Evolutionary conservation across 1,140 invertebrate species (phyloP).

Genomic region (Nephila pilipes): DNA sequence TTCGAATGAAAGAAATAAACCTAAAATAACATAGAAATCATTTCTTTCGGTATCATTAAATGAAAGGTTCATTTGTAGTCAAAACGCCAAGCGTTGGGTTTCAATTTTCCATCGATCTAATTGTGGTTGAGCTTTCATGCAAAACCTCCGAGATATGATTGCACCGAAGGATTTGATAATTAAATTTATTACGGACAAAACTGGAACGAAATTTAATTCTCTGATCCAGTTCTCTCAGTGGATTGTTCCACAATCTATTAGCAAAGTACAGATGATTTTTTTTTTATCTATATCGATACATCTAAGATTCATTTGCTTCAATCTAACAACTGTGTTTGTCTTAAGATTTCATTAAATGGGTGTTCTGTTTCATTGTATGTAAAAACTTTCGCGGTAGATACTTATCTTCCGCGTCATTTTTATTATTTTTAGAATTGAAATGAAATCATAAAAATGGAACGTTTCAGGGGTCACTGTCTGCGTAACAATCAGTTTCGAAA

Average conservation of each 20-base stretch:
- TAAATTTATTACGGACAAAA: neutral
- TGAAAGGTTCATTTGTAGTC: neutral
- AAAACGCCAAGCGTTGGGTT: neutral
- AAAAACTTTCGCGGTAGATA: neutral
- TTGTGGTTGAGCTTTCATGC: constrained; percentile 10
- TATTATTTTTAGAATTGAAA: no score
- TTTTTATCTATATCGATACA: neutral
- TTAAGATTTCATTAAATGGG: neutral
- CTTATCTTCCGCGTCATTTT: no score
- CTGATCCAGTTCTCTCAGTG: no score
- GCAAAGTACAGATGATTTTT: neutral
- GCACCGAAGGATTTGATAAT: neutral
- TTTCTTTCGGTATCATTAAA: neutral
- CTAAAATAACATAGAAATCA: neutral
- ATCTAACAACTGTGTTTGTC: neutral
- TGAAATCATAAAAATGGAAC: no score
- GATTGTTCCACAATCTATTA: neutral
- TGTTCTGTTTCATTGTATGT: neutral
- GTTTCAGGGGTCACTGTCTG: no score
- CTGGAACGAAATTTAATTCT: neutral
- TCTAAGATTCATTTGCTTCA: neutral
- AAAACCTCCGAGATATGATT: constrained; percentile 2
- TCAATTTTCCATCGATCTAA: neutral
- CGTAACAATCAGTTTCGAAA: no score
- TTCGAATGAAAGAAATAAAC: neutral